Conservation (phyloP, 2,888 invertebrate genomes). For the Tetrapedia diversipes region DNA sequence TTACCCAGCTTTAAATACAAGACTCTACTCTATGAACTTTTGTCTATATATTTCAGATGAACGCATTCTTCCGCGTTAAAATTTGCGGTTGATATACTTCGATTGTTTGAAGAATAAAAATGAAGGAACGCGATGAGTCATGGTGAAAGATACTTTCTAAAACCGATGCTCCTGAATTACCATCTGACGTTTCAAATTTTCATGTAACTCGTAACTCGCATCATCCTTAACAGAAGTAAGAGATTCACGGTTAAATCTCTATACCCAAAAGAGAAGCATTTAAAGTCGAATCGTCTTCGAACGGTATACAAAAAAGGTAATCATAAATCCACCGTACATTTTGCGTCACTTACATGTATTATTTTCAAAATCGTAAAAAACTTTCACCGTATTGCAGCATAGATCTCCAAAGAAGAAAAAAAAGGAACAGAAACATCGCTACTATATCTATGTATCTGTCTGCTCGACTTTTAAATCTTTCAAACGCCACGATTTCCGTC, state of each 20-base stretch:
- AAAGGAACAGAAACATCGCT: not conserved
- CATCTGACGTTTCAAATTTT: not conserved
- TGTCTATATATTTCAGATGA: not conserved
- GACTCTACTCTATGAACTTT: not conserved
- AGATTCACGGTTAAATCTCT: no score
- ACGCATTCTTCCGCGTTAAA: not conserved
- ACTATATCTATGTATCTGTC: not conserved
- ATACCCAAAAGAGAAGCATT: no score
- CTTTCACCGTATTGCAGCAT: slow-evolving; percentile 8
- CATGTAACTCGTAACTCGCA: not conserved
- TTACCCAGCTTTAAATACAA: not conserved
- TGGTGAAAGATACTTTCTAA: slow-evolving; percentile 41
- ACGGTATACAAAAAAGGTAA: no score
- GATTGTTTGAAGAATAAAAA: not conserved
- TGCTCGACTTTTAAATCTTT: not conserved
- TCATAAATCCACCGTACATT: not conserved
- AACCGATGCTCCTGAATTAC: not conserved
- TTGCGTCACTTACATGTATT: no score
- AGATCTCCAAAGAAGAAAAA: no score
- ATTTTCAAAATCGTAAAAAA: not conserved
- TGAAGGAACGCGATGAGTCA: slow-evolving; percentile 11
- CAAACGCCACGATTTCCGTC: not conserved
- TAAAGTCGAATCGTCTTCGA: no score
- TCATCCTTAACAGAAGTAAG: not conserved
- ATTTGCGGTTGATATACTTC: not conserved